Evolutionary conservation across 2,888 invertebrate species (phyloP).

Genomic region (Reticulitermes lucifugus): DNA sequence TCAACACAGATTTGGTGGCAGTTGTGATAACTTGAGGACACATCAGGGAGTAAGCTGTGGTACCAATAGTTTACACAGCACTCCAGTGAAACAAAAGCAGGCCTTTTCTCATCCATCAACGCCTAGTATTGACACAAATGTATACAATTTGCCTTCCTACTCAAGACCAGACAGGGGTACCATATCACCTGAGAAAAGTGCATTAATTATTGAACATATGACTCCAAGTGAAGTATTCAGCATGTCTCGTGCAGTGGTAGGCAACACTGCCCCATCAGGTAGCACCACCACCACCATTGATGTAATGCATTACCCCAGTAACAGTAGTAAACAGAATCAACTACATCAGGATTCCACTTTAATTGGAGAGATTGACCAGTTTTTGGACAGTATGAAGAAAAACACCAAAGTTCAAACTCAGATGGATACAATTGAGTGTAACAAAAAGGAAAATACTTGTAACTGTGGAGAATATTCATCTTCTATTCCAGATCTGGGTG

Average conservation of each 20-base stretch:
- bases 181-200: not conserved
- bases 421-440: not conserved
- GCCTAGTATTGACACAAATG: constrained; percentile 55
- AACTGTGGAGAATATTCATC: constrained; percentile 52
- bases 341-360: constrained; percentile 36
- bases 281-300: not conserved
- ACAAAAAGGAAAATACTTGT: constrained; percentile 25
- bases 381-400: constrained; percentile 46
- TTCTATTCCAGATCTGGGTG: constrained; percentile 54
- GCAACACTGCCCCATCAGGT: not conserved
- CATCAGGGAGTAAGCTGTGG: not conserved
- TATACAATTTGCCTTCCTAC: not conserved
- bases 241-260: not conserved
- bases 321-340: not conserved
- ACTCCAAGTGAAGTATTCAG: constrained; percentile 15
- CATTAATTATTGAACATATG: constrained; percentile 9
- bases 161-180: not conserved
- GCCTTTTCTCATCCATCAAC: constrained; percentile 60
- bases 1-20: constrained; percentile 12
- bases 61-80: constrained; percentile 54
- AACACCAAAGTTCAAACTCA: not conserved
- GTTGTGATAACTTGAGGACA: constrained; percentile 29
- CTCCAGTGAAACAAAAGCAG: constrained; percentile 57
- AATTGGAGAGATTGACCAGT: constrained; percentile 50
- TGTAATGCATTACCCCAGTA: not conserved